Conservation (phyloP, 1,140 invertebrate species). For the Arion vulgaris region DNA sequence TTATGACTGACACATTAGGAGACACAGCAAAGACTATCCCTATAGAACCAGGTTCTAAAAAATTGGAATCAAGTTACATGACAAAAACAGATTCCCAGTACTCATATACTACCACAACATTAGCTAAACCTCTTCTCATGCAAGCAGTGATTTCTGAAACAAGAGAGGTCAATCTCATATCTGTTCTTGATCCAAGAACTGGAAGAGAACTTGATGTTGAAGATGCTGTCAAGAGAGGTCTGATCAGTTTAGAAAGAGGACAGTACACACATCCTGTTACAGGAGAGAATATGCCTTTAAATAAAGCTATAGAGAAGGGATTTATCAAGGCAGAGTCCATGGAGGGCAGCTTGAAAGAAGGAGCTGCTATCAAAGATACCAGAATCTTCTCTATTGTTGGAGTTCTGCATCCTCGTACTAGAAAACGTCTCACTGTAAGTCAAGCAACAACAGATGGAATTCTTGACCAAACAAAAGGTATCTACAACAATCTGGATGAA, state of each 20-base stretch:
- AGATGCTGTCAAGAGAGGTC: conserved; percentile 80
- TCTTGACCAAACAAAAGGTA: conserved; percentile 84
- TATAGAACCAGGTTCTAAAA: conserved; percentile 41
- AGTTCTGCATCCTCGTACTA: conserved; percentile 87
- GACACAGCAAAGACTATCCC: conserved; percentile 44
- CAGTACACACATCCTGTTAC: conserved; percentile 84
- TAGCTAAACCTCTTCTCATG: conserved; percentile 61
- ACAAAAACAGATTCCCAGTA: conserved; percentile 61
- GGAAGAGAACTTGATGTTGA: conserved; percentile 85
- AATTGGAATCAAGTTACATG: conserved; percentile 58
- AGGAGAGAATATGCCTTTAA: conserved; percentile 81
- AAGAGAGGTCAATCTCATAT: conserved; percentile 71
- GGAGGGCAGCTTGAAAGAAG: conserved; percentile 43
- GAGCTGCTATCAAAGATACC: conserved; percentile 64
- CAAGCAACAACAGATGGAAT: conserved; percentile 89
- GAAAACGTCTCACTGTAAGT: conserved; percentile 83
- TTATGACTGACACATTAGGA: conserved; percentile 45
- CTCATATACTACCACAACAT: conserved; percentile 63
- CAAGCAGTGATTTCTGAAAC: conserved; percentile 62
- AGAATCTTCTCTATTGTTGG: conserved; percentile 73
- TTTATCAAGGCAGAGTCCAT: conserved; percentile 60
- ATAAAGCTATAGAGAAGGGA: conserved; percentile 81
- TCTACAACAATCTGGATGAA: conserved; percentile 63
- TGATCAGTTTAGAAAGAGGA: conserved; percentile 77
- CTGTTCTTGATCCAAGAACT: conserved; percentile 85